These are phyloP conservation scores for Trissonchulus latispiculum DNA, from an alignment of 2,888 invertebrate genomes.

Conservation along the genomic window DNA sequence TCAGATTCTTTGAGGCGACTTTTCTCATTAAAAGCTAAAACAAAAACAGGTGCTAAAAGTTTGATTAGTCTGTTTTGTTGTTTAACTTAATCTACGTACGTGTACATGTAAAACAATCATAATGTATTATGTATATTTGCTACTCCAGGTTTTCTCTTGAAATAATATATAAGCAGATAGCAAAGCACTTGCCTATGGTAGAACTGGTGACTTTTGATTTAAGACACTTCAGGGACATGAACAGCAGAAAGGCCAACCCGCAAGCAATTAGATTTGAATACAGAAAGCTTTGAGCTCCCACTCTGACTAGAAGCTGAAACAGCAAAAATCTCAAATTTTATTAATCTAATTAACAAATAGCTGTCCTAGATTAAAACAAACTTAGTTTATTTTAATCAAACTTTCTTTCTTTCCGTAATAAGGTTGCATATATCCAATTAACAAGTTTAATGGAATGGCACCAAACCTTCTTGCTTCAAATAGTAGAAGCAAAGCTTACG, in stretches of 20 bases:
- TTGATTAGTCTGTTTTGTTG: too few species aligned
- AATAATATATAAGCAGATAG: too few species aligned
- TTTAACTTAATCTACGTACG: too few species aligned
- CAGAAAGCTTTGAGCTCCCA: background rate
- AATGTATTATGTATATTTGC: too few species aligned
- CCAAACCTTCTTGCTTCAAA: too few species aligned
- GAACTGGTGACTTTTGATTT: too few species aligned
- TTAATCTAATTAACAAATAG: background rate
- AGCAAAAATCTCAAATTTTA: background rate
- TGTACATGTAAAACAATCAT: too few species aligned
- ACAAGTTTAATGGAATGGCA: background rate
- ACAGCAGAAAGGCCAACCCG: background rate
- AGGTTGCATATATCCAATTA: background rate
- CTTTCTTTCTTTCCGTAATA: background rate
- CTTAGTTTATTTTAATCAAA: background rate
- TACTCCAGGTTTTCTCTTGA: too few species aligned
- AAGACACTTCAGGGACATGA: background rate
- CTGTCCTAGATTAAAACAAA: background rate
- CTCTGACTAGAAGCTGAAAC: background rate
- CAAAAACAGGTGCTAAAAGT: too few species aligned
- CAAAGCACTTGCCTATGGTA: too few species aligned
- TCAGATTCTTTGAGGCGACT: too few species aligned
- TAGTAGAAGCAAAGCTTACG: conserved; percentile 40
- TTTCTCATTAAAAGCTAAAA: too few species aligned
- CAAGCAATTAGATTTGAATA: background rate